phyloP scores from a whole-genome alignment of 2,113 vertebrate genomes.

The Indicator indicator region DNA sequence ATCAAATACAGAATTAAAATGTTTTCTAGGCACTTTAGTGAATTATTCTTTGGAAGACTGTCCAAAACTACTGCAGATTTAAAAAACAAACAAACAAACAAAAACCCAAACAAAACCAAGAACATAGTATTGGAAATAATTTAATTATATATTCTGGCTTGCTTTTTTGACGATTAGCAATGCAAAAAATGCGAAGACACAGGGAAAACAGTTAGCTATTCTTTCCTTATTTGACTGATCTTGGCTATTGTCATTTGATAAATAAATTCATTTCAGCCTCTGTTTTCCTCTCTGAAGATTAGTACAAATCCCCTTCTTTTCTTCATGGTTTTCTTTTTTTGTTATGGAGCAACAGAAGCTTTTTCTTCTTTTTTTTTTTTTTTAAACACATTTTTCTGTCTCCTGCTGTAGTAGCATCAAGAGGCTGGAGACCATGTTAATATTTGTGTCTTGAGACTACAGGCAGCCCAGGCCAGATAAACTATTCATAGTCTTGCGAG shows the following conservation, averaged over 20 bases:
- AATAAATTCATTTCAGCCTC: background rate
- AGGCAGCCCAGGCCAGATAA: background rate
- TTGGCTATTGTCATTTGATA: background rate
- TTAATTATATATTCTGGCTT: background rate
- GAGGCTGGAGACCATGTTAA: background rate
- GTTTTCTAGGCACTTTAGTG: background rate
- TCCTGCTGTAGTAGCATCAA: background rate
- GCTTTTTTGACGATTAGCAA: background rate
- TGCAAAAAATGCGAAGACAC: background rate
- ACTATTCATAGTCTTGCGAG: background rate
- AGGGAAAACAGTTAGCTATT: background rate
- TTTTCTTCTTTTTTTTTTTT: background rate
- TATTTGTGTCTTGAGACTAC: background rate
- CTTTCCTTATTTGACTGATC: background rate
- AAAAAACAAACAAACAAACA: too few relatives aligned
- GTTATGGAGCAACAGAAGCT: background rate
- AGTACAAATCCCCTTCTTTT: background rate
- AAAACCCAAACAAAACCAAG: background rate
- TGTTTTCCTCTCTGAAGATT: background rate
- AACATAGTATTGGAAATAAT: background rate
- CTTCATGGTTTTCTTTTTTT: background rate
- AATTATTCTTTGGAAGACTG: background rate
- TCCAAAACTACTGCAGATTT: background rate
- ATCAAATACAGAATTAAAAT: background rate
- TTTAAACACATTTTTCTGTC: background rate